Conservation (phyloP, 2,888 invertebrate species). For the Orgyia antiqua region DNA sequence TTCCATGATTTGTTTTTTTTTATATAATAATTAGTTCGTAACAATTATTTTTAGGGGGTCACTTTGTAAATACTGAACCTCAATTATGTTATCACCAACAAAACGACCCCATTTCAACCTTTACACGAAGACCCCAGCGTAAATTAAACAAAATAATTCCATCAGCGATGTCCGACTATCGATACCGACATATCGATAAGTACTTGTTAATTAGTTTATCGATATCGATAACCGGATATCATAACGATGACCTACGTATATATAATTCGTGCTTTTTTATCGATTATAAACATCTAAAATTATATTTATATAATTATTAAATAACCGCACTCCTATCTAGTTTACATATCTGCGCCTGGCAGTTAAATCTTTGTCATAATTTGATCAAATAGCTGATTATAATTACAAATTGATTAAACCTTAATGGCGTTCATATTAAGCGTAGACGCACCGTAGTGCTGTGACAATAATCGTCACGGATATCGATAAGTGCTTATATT, state of each 20-base stretch:
- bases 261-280: conserved; percentile 22
- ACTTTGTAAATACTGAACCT: conserved; percentile 5
- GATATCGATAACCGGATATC: conserved; percentile 7
- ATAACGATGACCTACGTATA: conserved; percentile 24
- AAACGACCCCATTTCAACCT: conserved; percentile 14
- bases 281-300: conserved; percentile 23
- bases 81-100: conserved; percentile 6
- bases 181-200: conserved; percentile 13
- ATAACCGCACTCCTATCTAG: conserved; percentile 29
- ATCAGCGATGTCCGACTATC: conserved; percentile 6
- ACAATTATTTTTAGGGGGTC: conserved; percentile 32
- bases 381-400: conserved; percentile 30
- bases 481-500: conserved; percentile 2
- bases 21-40: conserved; percentile 17
- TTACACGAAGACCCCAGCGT: conserved; percentile 31
- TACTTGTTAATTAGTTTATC: conserved; percentile 11
- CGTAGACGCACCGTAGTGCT: conserved; percentile 17
- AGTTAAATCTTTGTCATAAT: conserved; percentile 26
- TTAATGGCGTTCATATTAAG: conserved; percentile 22
- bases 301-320: conserved; percentile 26
- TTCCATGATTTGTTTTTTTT: conserved; percentile 28
- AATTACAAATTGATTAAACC: conserved; percentile 17
- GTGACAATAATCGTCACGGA: conserved; percentile 1
- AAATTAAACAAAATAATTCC: conserved; percentile 16
- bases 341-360: conserved; percentile 33